Evolutionary conservation across 2,888 invertebrate species (phyloP).

Genomic region (Pterostichus niger): DNA sequence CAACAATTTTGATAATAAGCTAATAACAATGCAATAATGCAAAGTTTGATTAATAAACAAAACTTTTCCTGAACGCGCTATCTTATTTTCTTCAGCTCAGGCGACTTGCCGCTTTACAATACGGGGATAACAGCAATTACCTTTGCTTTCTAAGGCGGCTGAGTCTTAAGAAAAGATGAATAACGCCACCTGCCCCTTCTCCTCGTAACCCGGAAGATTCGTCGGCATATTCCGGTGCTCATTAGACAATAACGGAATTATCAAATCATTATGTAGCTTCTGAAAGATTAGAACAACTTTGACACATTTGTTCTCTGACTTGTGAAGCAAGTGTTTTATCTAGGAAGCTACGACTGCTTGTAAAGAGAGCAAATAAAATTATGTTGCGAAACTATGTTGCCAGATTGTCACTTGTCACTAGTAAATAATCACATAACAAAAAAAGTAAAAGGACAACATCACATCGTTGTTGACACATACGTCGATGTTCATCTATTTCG

Average conservation of each 20-base stretch:
- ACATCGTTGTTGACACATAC: conserved; percentile 6
- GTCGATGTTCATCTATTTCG: background rate
- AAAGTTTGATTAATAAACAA: conserved; percentile 27
- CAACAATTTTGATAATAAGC: conserved; percentile 21
- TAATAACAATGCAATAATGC: conserved; percentile 12
- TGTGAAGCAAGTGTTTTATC: no score
- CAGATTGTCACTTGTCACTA: background rate
- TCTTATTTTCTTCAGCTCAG: background rate
- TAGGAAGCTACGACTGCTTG: no score
- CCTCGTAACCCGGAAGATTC: background rate
- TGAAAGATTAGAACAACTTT: no score
- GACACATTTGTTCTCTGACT: no score
- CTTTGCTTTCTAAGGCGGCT: background rate
- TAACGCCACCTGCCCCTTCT: background rate
- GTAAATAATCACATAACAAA: background rate
- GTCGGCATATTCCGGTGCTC: background rate
- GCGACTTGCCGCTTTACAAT: background rate
- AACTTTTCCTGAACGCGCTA: conserved; percentile 3
- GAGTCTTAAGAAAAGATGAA: conserved; percentile 9
- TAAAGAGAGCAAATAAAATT: no score
- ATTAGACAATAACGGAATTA: conserved; percentile 1
- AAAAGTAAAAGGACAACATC: conserved; percentile 7
- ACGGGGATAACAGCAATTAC: background rate
- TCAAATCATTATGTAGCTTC: background rate
- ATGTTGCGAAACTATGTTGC: background rate